Evolutionary conservation across 2,797 vertebrate species (phyloP).

Genomic region (Peromyscus attwateri): DNA sequence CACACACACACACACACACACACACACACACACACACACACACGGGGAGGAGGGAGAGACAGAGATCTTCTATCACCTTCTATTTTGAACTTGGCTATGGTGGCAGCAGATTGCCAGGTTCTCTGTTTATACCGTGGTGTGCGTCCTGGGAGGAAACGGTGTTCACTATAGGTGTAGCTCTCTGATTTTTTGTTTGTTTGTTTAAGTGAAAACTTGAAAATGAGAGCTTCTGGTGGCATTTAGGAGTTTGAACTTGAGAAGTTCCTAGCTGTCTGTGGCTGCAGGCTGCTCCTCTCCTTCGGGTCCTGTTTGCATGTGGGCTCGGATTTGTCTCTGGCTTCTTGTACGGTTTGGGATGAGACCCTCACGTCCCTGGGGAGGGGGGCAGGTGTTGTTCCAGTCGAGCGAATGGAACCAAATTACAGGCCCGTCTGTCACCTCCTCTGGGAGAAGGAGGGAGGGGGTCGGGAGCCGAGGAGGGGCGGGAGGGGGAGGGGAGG

Average conservation of each 20-base stretch:
- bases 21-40: too few relatives aligned
- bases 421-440: conserved; percentile 98
- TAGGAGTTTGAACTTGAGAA: conserved; percentile 68
- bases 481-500: neutral
- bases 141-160: conserved; percentile 70
- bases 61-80: neutral
- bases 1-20: too few relatives aligned
- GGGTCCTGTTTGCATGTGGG: conserved; percentile 85
- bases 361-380: conserved; percentile 93
- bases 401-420: conserved; percentile 99
- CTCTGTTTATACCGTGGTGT: conserved; percentile 73
- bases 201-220: conserved; percentile 74
- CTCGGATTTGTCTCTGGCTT: conserved; percentile 89
- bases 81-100: neutral
- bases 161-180: conserved; percentile 66
- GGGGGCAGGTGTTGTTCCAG: conserved; percentile 99
- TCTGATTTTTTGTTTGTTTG: conserved; percentile 44
- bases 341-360: conserved; percentile 90
- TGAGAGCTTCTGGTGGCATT: conserved; percentile 54
- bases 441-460: conserved; percentile 93
- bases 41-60: neutral
- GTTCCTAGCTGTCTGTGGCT: conserved; percentile 72
- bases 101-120: conserved; percentile 66
- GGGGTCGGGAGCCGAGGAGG: conserved; percentile 64
- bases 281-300: conserved; percentile 18